These are phyloP conservation scores for Loris lydekkerianus DNA, from an alignment of 2,797 vertebrate genomes.

Conservation along the genomic window DNA sequence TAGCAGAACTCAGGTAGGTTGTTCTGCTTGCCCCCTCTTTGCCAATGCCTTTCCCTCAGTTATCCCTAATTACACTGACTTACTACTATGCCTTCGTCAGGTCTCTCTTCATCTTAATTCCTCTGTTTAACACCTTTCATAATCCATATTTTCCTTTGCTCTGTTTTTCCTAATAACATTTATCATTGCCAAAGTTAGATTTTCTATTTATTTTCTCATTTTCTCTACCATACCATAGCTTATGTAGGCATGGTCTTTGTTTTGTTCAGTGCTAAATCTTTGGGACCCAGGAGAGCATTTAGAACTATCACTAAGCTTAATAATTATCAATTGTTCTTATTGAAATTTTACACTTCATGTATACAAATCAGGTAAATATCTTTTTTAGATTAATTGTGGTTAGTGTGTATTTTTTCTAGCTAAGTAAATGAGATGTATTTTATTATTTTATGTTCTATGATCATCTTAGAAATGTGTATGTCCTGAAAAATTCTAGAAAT, in stretches of 20 bases:
- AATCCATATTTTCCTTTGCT: background rate
- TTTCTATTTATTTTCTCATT: background rate
- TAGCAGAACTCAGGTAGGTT: background rate
- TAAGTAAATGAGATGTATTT: background rate
- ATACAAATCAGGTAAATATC: background rate
- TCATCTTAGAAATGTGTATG: background rate
- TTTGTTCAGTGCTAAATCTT: background rate
- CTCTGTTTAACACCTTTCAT: background rate
- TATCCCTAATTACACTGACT: background rate
- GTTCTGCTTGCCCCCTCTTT: background rate
- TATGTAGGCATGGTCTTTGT: background rate
- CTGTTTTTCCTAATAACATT: background rate
- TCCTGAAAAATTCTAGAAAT: background rate
- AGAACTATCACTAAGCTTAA: background rate
- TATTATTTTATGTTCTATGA: background rate
- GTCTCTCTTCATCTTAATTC: background rate
- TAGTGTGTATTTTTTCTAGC: background rate
- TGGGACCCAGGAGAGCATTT: background rate
- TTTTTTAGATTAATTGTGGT: background rate
- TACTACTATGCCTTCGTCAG: background rate
- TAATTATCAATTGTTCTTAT: background rate
- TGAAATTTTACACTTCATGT: background rate
- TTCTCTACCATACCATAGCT: background rate
- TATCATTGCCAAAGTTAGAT: background rate
- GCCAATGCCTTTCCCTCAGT: background rate